Conservation (phyloP, 2,113 vertebrate genomes). For the Acanthisitta chloris region DNA sequence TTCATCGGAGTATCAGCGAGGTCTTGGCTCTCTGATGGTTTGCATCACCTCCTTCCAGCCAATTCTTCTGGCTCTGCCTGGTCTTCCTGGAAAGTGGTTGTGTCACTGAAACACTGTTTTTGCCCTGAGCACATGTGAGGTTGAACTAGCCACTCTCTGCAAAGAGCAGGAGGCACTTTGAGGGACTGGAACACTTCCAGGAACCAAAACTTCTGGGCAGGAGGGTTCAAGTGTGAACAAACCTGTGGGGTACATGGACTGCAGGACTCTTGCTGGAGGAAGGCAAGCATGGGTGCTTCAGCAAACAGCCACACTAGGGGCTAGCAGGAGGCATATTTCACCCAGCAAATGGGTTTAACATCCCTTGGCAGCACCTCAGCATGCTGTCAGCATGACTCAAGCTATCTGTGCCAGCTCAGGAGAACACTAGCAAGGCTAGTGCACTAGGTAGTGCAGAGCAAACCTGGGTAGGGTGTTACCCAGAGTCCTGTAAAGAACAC, state of each 20-base stretch:
- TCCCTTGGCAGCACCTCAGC: background rate
- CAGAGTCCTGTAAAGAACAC: background rate
- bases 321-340: background rate
- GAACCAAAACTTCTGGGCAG: background rate
- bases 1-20: background rate
- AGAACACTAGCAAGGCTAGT: background rate
- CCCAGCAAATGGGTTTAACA: background rate
- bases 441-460: background rate
- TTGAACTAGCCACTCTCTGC: background rate
- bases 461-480: background rate
- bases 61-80: background rate
- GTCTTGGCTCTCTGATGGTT: background rate
- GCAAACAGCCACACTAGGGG: background rate
- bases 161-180: background rate
- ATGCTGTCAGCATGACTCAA: background rate
- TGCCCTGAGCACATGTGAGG: background rate
- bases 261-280: background rate
- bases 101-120: background rate
- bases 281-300: background rate
- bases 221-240: background rate
- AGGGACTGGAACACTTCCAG: background rate
- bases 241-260: background rate
- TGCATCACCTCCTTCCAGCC: background rate
- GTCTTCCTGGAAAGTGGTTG: background rate
- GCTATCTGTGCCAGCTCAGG: background rate